Evolutionary conservation across 1,140 invertebrate genomes (phyloP), one percentile per base, ranked within the genome.

Genomic region (Oreohelix idahoensis): DNA sequence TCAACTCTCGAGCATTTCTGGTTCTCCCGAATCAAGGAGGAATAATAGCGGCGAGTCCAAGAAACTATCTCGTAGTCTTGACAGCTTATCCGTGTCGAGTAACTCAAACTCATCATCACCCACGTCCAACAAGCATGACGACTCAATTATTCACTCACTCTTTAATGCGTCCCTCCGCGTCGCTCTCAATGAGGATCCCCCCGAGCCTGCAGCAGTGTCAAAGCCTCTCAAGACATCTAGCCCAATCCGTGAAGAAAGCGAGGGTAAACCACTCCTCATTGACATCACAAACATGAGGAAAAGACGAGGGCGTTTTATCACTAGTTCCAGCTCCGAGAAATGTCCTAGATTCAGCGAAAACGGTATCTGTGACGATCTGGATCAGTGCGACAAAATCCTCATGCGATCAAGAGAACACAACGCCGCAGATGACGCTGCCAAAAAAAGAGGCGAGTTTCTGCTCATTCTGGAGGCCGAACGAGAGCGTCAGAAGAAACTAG

Each of bases 321-420:
- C 11, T 1, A 69, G 77, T 35, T 66, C 77, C 5, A 79, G 77
- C n/a, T 79, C 77, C 15, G 77, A 79, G 39, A 79, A 69, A n/a
- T 79, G 77, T 39, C 77, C 58, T 1, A 63, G 77, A 38, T 79
- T 79, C 36, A 79, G 58, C 51, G 63, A 81, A 26, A 81, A 81
- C 66, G 79, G 77, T 35, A 39, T 79, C 23, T 26, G 15, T 26
- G 79, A 70, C 2, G 69, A 81, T 15, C 20, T 71, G n/a, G 69
- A 81, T n/a, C 20, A 81, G 23, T 70, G 69, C 79, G 79, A 81
- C 26, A 71, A 81, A 36, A 81, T 49, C 17, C 42, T 70, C 23
- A 36, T 81, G 4, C 23, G 36, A 29, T 29, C 39, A 17, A 63
- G 51, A 20, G n/a, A 66, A 63, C 36, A 1, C 39, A 70, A 51